Conservation (phyloP, 2,888 invertebrate species). For the Bugulina stolonifera region DNA sequence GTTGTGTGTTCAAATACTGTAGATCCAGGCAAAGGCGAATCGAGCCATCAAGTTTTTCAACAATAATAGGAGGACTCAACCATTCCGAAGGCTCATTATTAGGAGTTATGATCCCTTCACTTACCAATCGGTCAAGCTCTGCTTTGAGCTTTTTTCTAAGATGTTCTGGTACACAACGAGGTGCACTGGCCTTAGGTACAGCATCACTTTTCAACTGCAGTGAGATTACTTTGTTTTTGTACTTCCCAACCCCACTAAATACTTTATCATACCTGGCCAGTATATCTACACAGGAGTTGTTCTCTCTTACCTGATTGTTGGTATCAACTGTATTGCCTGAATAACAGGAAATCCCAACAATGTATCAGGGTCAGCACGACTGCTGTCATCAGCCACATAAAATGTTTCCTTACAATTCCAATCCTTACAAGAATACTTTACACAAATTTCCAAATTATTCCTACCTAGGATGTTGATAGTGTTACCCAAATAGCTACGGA, state of each 20-base stretch:
- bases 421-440: no score
- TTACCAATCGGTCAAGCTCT: neutral
- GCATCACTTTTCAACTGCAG: neutral
- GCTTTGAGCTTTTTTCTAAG: neutral
- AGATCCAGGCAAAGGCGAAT: conserved; percentile 14
- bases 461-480: no score
- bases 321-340: neutral
- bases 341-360: neutral
- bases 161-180: neutral
- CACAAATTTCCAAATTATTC: no score
- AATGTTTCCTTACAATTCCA: neutral
- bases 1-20: conserved; percentile 6
- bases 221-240: neutral
- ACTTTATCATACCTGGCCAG: neutral
- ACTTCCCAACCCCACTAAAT: neutral
- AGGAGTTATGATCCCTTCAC: neutral
- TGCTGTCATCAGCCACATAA: neutral
- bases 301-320: conserved; percentile 9
- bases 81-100: neutral
- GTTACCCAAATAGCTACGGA: no score
- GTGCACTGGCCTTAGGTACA: neutral
- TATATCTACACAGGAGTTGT: neutral
- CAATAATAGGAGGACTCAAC: neutral
- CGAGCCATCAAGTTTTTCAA: neutral
- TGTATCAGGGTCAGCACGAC: no score